Percentiles rank a stretch among this genome's conserved stretches.
These are phyloP conservation scores for Zenarchopterus dispar DNA, from an alignment of 2,797 vertebrate species.

Conservation along the genomic window DNA sequence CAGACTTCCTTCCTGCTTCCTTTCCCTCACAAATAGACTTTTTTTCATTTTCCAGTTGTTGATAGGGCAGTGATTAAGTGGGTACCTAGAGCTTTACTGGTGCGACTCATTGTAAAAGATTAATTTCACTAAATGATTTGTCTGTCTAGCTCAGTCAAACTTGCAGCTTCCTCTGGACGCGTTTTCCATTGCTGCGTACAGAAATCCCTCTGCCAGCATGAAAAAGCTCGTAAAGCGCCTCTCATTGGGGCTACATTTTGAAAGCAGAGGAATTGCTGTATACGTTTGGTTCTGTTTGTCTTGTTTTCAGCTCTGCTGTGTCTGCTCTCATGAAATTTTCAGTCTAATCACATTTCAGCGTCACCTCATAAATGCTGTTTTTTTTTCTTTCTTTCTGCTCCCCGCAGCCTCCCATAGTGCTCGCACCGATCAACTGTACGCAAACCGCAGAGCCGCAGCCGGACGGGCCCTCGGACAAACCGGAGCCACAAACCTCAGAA, in stretches of 20 bases:
- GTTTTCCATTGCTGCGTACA: constrained; percentile 32
- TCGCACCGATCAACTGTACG: constrained; percentile 82
- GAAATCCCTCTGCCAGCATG: constrained; percentile 48
- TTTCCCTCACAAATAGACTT: neutral
- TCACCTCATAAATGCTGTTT: constrained; percentile 34
- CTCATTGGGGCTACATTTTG: constrained; percentile 7
- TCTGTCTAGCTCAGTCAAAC: constrained; percentile 8
- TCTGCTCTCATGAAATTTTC: constrained; percentile 10
- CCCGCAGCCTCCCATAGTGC: constrained; percentile 83
- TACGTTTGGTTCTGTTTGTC: constrained; percentile 25
- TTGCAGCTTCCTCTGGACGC: neutral
- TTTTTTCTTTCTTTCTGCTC: too few species aligned
- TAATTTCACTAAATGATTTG: too few species aligned
- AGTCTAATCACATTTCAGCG: neutral
- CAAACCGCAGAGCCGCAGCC: constrained; percentile 69
- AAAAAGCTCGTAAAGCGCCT: neutral
- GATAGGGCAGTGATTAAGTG: constrained; percentile 1
- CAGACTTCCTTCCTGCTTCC: constrained; percentile 21
- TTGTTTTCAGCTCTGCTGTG: constrained; percentile 28
- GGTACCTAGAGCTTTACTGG: neutral
- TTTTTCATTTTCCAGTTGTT: constrained; percentile 13
- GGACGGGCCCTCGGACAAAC: constrained; percentile 62
- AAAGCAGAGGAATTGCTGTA: constrained; percentile 53
- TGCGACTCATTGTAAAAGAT: too few species aligned
- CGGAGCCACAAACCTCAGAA: constrained; percentile 59